Base-by-base conservation (phyloP, 1,140 invertebrate genomes). In the Neodiprion pinetum region DNA sequence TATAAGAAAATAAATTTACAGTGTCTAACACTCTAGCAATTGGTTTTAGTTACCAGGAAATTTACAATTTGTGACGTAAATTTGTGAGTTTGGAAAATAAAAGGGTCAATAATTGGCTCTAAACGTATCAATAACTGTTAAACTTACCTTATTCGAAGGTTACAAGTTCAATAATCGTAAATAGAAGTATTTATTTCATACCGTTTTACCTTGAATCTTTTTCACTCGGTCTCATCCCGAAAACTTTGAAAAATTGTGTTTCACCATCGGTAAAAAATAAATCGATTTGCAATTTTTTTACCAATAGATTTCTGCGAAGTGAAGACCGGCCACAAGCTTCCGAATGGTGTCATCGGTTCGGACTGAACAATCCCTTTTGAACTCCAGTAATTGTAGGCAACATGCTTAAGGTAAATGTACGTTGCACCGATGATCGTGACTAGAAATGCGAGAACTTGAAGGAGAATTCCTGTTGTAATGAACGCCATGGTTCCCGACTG, bases 291-390 rank as follows among this genome's bases (percentile, higher is more conserved):
- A 12, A 17, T 61, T 61, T 61, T 7, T 0, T 17, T 61, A 61
- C 53, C 53, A 61, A 61, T 61, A 14, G 53, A 61, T 17, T 11
- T 61, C 8, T 61, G 11, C 53, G 53, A 61, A 14, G 5, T 61
- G n/a, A 61, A 61, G 11, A 61, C 4, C 53, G 53, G 53, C 53
- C 53, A 61, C 53, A 61, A 61, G n/a, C n/a, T 61, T 12, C 53
- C 53, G 9, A 61, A 61, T 9, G 53, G 53, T 14, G 53, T 61
- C 11, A 48, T 66, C 1, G 84, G 83, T 17, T 78, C 61, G 0
- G 89, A 79, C 12, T 86, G 84, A 1, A 84, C 85, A 0, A 91
- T 77, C 3, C 87, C 85, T 72, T 83, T 80, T 7, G 76, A 81
- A 53, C 81, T 76, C 89, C 89, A 91, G 80, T 85, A 86, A 10